Percentiles rank a stretch among this genome's conserved stretches.
These are phyloP conservation scores for Spilosoma lubricipeda DNA, from an alignment of 2,888 invertebrate species.

Conservation along the genomic window DNA sequence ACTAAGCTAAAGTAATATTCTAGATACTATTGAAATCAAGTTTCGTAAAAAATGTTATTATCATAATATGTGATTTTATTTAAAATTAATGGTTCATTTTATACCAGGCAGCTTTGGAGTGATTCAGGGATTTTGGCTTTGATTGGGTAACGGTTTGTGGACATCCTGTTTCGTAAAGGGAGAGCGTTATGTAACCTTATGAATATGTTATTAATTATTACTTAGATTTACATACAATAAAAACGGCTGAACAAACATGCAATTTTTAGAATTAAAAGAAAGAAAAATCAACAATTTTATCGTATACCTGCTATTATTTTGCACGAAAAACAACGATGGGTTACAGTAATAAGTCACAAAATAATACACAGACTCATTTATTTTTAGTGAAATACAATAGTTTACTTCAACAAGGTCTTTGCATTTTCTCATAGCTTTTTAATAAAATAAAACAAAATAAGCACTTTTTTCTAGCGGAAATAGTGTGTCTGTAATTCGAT, in stretches of 20 bases:
- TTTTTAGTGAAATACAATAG: background rate
- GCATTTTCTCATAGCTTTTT: background rate
- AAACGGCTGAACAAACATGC: background rate
- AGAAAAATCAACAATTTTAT: slow-evolving; percentile 34
- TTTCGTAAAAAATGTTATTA: no score
- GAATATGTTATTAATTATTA: background rate
- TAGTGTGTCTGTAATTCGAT: background rate
- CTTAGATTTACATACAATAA: background rate
- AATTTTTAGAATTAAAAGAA: slow-evolving; percentile 22
- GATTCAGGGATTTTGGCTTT: background rate
- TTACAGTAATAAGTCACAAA: background rate
- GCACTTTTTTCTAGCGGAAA: background rate
- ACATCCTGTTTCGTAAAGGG: background rate
- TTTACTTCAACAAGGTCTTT: background rate
- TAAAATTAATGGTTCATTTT: background rate
- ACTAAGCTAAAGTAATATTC: background rate
- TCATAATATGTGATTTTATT: background rate
- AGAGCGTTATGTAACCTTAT: background rate
- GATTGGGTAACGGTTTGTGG: background rate
- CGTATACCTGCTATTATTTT: background rate
- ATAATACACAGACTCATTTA: background rate
- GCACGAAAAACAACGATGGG: background rate
- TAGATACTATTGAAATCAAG: background rate
- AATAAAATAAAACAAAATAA: background rate
- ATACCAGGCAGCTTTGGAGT: background rate